phyloP scores from a whole-genome alignment of 2,113 vertebrate genomes.

The Nyctereutes procyonoides region DNA sequence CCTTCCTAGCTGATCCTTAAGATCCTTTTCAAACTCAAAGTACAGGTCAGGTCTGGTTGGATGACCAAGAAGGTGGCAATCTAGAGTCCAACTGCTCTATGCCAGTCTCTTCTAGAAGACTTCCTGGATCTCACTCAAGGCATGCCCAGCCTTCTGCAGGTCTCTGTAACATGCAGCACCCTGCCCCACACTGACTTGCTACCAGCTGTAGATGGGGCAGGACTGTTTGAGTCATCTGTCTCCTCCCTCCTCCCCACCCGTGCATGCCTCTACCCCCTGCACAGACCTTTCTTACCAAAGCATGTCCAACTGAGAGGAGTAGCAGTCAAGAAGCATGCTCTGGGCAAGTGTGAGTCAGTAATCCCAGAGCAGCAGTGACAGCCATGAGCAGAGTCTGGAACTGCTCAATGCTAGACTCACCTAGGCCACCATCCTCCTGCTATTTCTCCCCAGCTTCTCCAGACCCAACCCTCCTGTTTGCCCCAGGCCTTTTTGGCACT shows the following conservation, averaged over 20 bases:
- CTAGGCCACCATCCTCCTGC: not conserved
- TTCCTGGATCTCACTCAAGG: not conserved
- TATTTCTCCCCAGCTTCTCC: not conserved
- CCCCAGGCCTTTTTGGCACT: not conserved
- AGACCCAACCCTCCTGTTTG: not conserved
- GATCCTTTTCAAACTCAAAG: not conserved
- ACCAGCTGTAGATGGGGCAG: not conserved
- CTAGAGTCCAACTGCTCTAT: not conserved
- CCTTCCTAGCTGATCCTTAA: not conserved
- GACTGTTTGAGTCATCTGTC: conserved; percentile 12
- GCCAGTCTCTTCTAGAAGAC: not conserved
- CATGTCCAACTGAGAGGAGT: not conserved
- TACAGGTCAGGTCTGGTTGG: not conserved
- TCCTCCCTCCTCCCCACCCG: not conserved
- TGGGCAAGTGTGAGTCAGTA: not conserved
- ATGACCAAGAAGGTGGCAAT: not conserved
- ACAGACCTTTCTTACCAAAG: not conserved
- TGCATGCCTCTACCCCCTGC: not conserved
- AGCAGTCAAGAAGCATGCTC: not conserved
- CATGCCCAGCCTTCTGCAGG: not conserved
- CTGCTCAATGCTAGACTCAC: not conserved
- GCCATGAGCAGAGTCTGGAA: not conserved
- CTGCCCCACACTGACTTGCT: not conserved
- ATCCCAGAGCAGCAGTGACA: not conserved
- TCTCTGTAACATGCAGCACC: not conserved